phyloP scores from a whole-genome alignment of 37 sponge, comb jelly and placozoan species.

The Cladorhizidae sp. region DNA sequence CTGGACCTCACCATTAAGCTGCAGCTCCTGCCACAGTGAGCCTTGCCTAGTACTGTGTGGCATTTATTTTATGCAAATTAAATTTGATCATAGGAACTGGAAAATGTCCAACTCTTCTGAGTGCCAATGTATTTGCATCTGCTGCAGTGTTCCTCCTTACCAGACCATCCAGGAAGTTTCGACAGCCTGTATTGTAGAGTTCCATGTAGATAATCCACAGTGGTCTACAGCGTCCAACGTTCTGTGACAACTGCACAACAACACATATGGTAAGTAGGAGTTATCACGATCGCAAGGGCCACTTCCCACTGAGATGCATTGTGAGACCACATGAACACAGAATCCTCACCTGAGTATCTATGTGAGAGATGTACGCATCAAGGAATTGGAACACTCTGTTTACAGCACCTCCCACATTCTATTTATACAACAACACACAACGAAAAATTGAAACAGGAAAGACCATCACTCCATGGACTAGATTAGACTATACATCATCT shows the following conservation, averaged over 20 bases:
- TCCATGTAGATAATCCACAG: slow-evolving; percentile 44
- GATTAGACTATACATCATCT: slow-evolving; percentile 13
- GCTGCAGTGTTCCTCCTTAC: slow-evolving; percentile 26
- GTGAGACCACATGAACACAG: too few relatives aligned
- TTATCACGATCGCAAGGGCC: too few relatives aligned
- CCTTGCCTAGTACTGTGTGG: too few relatives aligned
- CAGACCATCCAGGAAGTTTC: slow-evolving; percentile 61
- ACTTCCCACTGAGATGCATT: too few relatives aligned
- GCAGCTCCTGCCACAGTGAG: too few relatives aligned
- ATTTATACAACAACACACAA: not conserved
- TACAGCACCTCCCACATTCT: slow-evolving; percentile 7
- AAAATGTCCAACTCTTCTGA: too few relatives aligned
- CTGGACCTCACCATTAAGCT: too few relatives aligned
- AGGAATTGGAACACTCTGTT: not conserved
- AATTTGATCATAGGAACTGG: too few relatives aligned
- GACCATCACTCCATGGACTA: slow-evolving; percentile 3
- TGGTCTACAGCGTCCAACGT: slow-evolving; percentile 56
- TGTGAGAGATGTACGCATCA: not conserved
- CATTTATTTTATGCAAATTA: too few relatives aligned
- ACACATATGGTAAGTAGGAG: not conserved
- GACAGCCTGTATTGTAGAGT: slow-evolving; percentile 44
- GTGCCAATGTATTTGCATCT: too few relatives aligned
- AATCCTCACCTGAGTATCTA: slow-evolving; percentile 19
- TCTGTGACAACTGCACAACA: slow-evolving; percentile 27
- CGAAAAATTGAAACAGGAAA: not conserved